phyloP scores from a whole-genome alignment of 2,797 vertebrate species.

The Echeneis naucrates region DNA sequence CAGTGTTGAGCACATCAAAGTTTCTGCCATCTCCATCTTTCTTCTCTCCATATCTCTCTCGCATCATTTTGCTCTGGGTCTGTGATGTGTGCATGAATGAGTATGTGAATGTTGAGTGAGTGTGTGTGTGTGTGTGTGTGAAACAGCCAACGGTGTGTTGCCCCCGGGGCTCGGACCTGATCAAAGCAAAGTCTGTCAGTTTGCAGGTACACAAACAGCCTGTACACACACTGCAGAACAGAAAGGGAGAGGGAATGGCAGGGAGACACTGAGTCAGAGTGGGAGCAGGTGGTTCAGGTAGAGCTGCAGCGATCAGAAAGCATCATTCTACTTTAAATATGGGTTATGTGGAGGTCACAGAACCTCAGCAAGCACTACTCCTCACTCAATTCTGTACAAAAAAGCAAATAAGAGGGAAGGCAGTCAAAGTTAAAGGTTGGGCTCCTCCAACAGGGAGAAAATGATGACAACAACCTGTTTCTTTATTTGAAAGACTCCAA shows the following conservation, averaged over 20 bases:
- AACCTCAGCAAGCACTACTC: constrained; percentile 31
- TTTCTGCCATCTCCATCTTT: constrained; percentile 21
- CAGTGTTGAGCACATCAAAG: constrained; percentile 71
- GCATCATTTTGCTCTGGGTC: constrained; percentile 47
- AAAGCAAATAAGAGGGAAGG: constrained; percentile 32
- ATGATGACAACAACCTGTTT: constrained; percentile 43
- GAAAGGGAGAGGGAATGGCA: constrained; percentile 12
- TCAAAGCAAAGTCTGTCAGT: constrained; percentile 77
- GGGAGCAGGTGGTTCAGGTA: constrained; percentile 22
- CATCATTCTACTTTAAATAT: constrained; percentile 61
- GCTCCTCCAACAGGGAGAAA: constrained; percentile 7
- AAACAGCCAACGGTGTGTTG: constrained; percentile 61
- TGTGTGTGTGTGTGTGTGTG: constrained; percentile 34
- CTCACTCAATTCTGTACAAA: constrained; percentile 26
- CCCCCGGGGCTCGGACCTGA: constrained; percentile 72
- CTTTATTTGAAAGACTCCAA: constrained; percentile 16
- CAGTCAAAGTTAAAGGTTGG: constrained; percentile 29
- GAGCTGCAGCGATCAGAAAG: constrained; percentile 69
- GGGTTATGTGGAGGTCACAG: constrained; percentile 73
- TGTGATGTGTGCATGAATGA: constrained; percentile 58
- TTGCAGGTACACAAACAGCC: constrained; percentile 73
- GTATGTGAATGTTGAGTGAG: constrained; percentile 25
- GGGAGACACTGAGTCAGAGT: constrained; percentile 34
- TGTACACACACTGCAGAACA: constrained; percentile 47
- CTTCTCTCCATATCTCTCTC: constrained; percentile 48